phyloP scores from a whole-genome alignment of 2,113 vertebrate genomes.

The Sinocyclocheilus anophthalmus region DNA sequence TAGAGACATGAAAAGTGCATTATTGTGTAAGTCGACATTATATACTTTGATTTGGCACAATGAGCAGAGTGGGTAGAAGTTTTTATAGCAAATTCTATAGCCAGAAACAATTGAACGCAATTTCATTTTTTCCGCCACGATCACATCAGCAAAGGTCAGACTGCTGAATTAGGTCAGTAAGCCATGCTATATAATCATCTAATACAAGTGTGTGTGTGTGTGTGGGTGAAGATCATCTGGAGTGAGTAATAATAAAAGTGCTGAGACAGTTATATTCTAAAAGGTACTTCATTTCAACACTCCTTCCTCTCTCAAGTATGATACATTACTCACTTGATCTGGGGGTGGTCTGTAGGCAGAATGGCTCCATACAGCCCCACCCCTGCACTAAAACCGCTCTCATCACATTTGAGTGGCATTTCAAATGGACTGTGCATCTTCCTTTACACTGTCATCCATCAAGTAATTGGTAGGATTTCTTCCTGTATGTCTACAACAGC shows the following conservation, averaged over 20 bases:
- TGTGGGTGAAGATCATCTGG: background rate
- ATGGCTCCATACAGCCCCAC: conserved; percentile 45
- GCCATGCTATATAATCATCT: background rate
- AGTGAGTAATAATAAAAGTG: conserved; percentile 5
- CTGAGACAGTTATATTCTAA: conserved; percentile 8
- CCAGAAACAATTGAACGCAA: background rate
- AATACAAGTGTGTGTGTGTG: conserved; percentile 5
- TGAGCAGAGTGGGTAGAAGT: no score
- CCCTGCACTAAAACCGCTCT: conserved; percentile 19
- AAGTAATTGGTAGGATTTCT: conserved; percentile 42
- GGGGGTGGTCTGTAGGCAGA: no score
- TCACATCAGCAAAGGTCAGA: background rate
- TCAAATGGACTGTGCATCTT: conserved; percentile 60
- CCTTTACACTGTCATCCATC: conserved; percentile 55
- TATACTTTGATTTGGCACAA: background rate
- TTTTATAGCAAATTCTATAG: background rate
- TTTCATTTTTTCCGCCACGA: background rate
- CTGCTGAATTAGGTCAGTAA: background rate
- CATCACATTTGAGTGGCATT: conserved; percentile 54
- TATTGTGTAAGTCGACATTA: no score
- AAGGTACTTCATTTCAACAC: background rate
- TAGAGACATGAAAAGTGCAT: no score
- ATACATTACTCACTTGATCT: conserved; percentile 43
- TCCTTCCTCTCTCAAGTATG: conserved; percentile 5
- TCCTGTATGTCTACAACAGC: background rate